A percentile compares a stretch with the other conserved stretches of the same genome.
Evolutionary conservation across 2,113 vertebrate genomes (phyloP).

Genomic region (Orthochromis indermauri): DNA sequence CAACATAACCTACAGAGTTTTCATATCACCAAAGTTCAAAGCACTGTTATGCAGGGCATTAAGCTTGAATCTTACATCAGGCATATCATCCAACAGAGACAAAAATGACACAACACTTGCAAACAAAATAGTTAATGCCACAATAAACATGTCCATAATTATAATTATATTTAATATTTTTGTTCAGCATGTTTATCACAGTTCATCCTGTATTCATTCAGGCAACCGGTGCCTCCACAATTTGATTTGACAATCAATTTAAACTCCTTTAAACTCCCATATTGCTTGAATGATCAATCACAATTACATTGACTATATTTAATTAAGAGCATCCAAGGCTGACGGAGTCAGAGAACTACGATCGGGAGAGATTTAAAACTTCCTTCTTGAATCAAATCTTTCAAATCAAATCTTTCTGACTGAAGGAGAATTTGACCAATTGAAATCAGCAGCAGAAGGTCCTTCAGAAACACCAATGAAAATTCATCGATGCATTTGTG

Average conservation of each 20-base stretch:
- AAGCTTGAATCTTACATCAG: not conserved
- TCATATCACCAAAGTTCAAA: not conserved
- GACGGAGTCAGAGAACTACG: not conserved
- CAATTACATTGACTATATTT: slow-evolving; percentile 18
- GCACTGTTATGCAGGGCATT: not conserved
- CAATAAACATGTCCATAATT: not conserved
- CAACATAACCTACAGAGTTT: not conserved
- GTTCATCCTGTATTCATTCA: not conserved
- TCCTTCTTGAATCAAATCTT: not conserved
- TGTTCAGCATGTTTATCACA: not conserved
- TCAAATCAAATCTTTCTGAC: not conserved
- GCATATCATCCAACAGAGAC: not conserved
- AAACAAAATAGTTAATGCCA: not conserved
- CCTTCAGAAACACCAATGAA: not conserved
- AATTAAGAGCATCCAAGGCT: not conserved
- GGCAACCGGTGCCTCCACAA: not conserved
- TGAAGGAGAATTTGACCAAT: not conserved
- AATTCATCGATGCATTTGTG: not conserved
- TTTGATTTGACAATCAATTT: slow-evolving; percentile 26
- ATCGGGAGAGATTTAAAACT: not conserved
- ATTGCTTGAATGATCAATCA: slow-evolving; percentile 1
- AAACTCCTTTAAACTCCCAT: not conserved
- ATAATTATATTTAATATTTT: not conserved
- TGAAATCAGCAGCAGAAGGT: not conserved
- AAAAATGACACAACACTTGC: not conserved